These are phyloP conservation scores for Drosophila hamatofila DNA, from an alignment of 2,888 invertebrate species.

Conservation along the genomic window DNA sequence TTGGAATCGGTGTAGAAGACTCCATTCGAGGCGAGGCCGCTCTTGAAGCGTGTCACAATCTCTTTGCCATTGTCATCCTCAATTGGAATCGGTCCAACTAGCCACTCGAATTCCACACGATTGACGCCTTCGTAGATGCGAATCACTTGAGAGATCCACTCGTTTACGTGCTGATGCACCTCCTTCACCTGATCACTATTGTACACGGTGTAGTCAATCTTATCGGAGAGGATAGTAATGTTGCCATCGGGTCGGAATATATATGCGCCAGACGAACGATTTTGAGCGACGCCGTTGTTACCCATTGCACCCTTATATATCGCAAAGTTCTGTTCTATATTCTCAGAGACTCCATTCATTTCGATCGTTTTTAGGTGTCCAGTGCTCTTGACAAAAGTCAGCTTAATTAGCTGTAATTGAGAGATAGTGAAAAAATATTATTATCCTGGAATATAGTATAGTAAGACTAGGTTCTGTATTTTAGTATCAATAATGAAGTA, in stretches of 20 bases:
- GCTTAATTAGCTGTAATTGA: slow-evolving; percentile 70
- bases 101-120: slow-evolving; percentile 90
- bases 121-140: slow-evolving; percentile 88
- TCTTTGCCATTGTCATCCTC: slow-evolving; percentile 91
- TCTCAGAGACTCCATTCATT: slow-evolving; percentile 78
- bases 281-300: slow-evolving; percentile 86
- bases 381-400: slow-evolving; percentile 62
- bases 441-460: no score
- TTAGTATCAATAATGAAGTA: no score
- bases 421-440: no score
- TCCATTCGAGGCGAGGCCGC: slow-evolving; percentile 87
- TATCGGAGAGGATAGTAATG: slow-evolving; percentile 51
- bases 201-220: slow-evolving; percentile 70
- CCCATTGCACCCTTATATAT: slow-evolving; percentile 91
- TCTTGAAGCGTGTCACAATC: slow-evolving; percentile 91
- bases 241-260: slow-evolving; percentile 90
- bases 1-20: slow-evolving; percentile 97
- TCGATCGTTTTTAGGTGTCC: slow-evolving; percentile 67
- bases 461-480: no score
- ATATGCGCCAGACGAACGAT: slow-evolving; percentile 96
- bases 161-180: slow-evolving; percentile 86
- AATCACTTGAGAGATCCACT: slow-evolving; percentile 91
- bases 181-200: slow-evolving; percentile 90
- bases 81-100: slow-evolving; percentile 91
- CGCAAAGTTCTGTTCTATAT: slow-evolving; percentile 88